Base-by-base conservation (phyloP, 2,888 invertebrate genomes). In the Noctua fimbriata region DNA sequence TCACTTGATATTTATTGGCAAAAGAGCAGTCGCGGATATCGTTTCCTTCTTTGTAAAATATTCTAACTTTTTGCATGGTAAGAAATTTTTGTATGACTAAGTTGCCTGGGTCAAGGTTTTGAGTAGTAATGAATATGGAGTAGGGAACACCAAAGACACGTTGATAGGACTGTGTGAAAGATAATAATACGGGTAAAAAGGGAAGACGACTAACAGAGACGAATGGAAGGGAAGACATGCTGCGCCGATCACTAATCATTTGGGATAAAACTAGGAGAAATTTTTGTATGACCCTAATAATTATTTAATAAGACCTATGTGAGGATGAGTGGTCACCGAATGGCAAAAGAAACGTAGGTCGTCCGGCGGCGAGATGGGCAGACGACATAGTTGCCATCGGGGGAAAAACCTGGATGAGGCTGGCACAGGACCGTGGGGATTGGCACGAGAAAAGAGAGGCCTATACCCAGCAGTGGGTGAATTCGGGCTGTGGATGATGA, bases 1-100 rank as follows among this genome's bases (percentile, higher is more conserved):
- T 81, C 60, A 81, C 81, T 81, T 74, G 28, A 85, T 82, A 52
- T 85, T 85, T 81, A 81, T 81, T 82, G 63, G 55, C n/a, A 71
- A 79, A 58, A 67, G 52, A 44, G 28, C 14, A 58, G 44, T 1
- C 32, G 7, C 16, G 5, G 36, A 66, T 16, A 32, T 28, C 0
- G 28, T 24, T 49, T 58, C 5, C 41, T 70, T 49, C 28, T 6
- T 63, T 63, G 18, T 18, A 28, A 28, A 16, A 5, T 5, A 16
- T 72, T 63, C 12, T 36, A 47, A 21, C 2, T 36, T n/a, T 58
- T 58, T 49, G 4, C 4, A 4, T 28, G 78, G 10, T 21, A 21
- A 6, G 0, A 18, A 10, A 49, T 41, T n/a, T n/a, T 41, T 60
- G 7, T 32, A 6, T 28, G 12, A 24, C 36, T 41, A 41, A 7